Evolutionary conservation across 1,140 invertebrate genomes (phyloP), one percentile per base, ranked within the genome.

Genomic region (Bombus haemorrhoidalis): DNA sequence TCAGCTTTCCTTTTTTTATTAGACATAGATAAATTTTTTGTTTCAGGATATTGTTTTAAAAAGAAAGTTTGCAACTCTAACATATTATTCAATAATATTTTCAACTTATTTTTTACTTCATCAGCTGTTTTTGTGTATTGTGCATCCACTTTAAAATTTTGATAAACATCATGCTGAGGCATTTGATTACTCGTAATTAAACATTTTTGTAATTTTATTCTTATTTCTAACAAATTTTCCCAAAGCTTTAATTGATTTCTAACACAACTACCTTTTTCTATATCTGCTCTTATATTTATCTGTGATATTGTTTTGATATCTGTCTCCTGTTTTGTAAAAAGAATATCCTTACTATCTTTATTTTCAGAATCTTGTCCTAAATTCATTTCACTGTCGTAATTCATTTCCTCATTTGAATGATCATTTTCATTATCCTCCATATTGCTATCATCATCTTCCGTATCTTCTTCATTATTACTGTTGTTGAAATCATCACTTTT

Each of bases 121-220:
- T 94, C 92, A 53, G 95, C 86, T 90, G 95, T 95, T 80, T 95
- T 95, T 80, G 90, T 93, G 93, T 96, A 97, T 28, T 96, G 95
- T 83, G 93, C 88, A 75, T 94, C 94, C 9, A 92, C 92, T 91
- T 92, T 95, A 32, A 97, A 95, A 57, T 95, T 87, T 53, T 95
- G 91, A 90, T 96, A 96, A 9, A 89, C 92, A 68, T 97, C 95
- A 68, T 94, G 93, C 86, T 97, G 96, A 18, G 98, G 98, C 93
- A 99, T 95, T 91, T 97, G 96, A 94, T 99, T 99, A 6, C 97
- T 96, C 41, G 96, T 95, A 72, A 96, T 93, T 53, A 98, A 92
- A 91, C 97, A 96, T 93, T 98, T 98, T 93, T 99, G 98, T 9
- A 98, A 93, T 91, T 98, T 97, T 87, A 99, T 99, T 88, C 98